phyloP scores from a whole-genome alignment of 2,797 vertebrate genomes.

The Xenops minutus region DNA sequence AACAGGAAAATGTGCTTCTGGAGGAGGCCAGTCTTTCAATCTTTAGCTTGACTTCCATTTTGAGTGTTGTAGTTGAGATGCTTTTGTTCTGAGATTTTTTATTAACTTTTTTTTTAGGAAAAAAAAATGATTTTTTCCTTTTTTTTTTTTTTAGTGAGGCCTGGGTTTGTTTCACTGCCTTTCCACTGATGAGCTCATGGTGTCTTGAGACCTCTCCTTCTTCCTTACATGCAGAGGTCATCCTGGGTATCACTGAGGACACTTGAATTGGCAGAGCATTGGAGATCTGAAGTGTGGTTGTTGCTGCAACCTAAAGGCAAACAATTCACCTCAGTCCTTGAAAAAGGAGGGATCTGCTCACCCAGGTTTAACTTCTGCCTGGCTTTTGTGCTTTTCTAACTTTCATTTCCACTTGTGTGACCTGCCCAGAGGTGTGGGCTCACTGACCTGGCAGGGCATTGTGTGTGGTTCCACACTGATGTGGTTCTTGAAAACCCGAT shows the following conservation, averaged over 20 bases:
- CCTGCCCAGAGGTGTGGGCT: neutral
- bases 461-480: rapidly evolving
- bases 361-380: neutral
- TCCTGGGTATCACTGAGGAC: neutral
- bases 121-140: neutral
- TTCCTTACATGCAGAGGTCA: neutral
- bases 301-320: neutral
- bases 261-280: neutral
- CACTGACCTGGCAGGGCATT: rapidly evolving
- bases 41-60: neutral
- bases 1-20: neutral
- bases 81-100: neutral
- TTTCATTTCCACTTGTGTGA: neutral
- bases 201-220: neutral
- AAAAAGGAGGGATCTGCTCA: neutral
- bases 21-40: neutral
- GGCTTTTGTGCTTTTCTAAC: neutral
- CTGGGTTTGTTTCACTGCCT: neutral
- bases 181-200: neutral
- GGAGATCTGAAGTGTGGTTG: rapidly evolving
- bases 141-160: neutral
- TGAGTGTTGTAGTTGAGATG: neutral
- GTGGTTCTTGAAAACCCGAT: neutral
- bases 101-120: too few relatives aligned
- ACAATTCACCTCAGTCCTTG: neutral